Conservation (phyloP, 2,797 vertebrate species). For the Trachurus trachurus region DNA sequence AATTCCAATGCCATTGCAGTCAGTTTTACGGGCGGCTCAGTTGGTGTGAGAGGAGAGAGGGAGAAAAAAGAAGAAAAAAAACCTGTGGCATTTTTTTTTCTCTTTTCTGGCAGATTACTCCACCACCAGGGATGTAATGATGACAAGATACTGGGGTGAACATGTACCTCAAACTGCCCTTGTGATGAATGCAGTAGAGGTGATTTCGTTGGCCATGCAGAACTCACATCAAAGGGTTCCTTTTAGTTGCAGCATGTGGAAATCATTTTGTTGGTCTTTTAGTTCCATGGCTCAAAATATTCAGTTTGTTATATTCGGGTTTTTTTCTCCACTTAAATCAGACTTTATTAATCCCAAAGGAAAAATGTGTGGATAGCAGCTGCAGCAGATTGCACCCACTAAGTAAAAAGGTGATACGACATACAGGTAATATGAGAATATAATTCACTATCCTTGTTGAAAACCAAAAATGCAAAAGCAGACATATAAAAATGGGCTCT, state of each 20-base stretch:
- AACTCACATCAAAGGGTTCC: conserved; percentile 43
- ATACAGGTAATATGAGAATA: too few relatives aligned
- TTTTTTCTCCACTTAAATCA: too few relatives aligned
- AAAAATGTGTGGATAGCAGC: conserved; percentile 17
- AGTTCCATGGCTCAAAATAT: neutral
- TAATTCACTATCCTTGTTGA: too few relatives aligned
- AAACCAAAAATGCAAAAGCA: too few relatives aligned
- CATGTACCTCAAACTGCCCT: conserved; percentile 28
- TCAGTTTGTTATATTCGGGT: too few relatives aligned
- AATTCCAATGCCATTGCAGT: conserved; percentile 41
- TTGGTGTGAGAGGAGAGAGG: neutral
- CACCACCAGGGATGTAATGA: conserved; percentile 32
- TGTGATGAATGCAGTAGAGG: conserved; percentile 54
- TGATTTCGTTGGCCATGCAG: conserved; percentile 59
- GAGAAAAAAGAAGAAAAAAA: neutral
- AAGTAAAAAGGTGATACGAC: too few relatives aligned
- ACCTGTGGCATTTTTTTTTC: conserved; percentile 4
- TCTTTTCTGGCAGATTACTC: conserved; percentile 40
- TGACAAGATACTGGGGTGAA: conserved; percentile 24
- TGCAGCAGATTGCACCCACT: neutral
- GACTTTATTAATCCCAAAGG: too few relatives aligned
- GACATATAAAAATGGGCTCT: too few relatives aligned
- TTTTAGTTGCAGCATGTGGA: conserved; percentile 21
- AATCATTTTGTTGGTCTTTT: conserved; percentile 14
- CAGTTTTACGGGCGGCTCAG: conserved; percentile 19